Evolutionary conservation across 2,113 vertebrate species (phyloP), one percentile per base, ranked within the genome.

Genomic region (Micronisus gabar): DNA sequence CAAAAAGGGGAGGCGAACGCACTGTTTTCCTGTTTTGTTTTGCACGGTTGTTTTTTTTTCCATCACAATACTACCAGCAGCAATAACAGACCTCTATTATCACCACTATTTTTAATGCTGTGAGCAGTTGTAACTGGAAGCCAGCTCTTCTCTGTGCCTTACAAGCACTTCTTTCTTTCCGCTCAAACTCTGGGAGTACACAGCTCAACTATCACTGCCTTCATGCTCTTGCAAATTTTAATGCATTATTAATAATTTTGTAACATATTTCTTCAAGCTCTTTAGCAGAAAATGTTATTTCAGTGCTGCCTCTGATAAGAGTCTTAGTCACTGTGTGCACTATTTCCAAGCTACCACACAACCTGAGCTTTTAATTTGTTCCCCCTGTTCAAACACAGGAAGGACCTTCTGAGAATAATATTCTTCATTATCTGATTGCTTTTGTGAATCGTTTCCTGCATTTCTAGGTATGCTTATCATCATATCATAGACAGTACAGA

Each of bases 211-310:
- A 94, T 71, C 2, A 11, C 80, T 96, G 78, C 61, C 91, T 97
- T 97, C 92, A 95, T 95, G 88, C 84, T 96, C 87, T 81, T 95
- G 91, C 85, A 97, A 96, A 97, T 94, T 93, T 95, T 94, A 97
- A 94, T 95, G 91, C 95, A 97, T 97, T 97, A 97, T 97, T 98
- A 96, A 97, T 97, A 96, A 96, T 95, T 98, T 94, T 70, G 75
- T 97, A 96, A 92, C 86, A 86, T 93, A 93, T 96, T 97, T 97
- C 91, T 97, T 91, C 88, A 92, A 96, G 94, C 87, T 96, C 74
- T 96, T 97, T 92, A 96, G 90, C 72, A 97, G 89, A 96, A 97
- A 94, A 96, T 93, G 83, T 96, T 96, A 95, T 97, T 96, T 96
- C 94, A 82, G 73, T 58, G 83, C 85, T 96, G 88, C 70, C 50